Evolutionary conservation across 2,888 invertebrate genomes (phyloP), one percentile per base, ranked within the genome.

Genomic region (Ochropleura leucogaster): DNA sequence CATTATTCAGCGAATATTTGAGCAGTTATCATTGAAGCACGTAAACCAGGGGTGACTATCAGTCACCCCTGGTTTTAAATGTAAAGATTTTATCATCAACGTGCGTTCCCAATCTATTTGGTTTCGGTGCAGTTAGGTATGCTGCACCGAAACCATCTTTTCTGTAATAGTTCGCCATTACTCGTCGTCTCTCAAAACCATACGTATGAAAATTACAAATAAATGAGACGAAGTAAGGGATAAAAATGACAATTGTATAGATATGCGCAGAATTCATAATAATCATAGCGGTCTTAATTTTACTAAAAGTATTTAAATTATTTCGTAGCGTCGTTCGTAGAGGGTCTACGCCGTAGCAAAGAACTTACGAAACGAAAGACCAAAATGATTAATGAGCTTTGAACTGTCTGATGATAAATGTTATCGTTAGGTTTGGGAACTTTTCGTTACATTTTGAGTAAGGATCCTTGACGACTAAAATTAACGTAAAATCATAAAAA

Each of bases 321-420:
- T 20, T 46, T 66, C 77, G 60, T 78, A 78, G 79, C 65, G n/a
- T 30, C 40, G 4, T 16, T 51, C 77, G 79, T 72, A 79, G 65
- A 65, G 47, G 53, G 60, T 62, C 72, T 79, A 77, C 79, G 72
- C 30, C 79, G 72, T 72, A 79, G 79, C 55, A 6, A 14, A 9
- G 6, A 77, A 77, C 18, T 71, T 63, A 57, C 20, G 40, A 7
- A 14, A 20, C 46, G 40, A 46, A 77, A 18, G 53, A 76, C 44
- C 62, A 47, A 77, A 55, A 63, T 77, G 30, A 76, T 70, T 77
- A 44, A 77, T 63, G 62, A 62, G 42, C 18, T 77, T 68, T 60
- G 46, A 20, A 75, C 49, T 55, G 74, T 67, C 51, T 20, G 18
- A 51, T 59, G 18, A 51, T 59, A 76, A 77, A 30, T 62, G 20